These are phyloP conservation scores for Brachionus asplanchnoidis DNA, from an alignment of 1,140 invertebrate genomes.

Conservation along the genomic window DNA sequence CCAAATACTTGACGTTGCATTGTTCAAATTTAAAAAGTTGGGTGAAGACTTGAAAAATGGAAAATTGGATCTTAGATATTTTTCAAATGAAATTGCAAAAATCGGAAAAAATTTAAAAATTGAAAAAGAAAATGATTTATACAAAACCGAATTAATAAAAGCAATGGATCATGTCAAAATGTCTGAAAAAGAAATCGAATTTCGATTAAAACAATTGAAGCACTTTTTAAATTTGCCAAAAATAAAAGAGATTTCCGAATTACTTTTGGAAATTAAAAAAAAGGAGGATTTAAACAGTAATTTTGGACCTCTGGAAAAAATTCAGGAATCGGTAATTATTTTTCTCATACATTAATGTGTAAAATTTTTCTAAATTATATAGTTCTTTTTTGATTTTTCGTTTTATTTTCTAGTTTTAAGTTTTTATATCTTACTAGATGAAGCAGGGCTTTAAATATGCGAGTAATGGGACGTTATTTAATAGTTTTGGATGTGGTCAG, in stretches of 20 bases:
- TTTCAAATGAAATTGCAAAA: background rate
- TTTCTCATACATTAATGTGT: too few species aligned
- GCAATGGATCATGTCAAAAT: background rate
- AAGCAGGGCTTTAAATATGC: too few species aligned
- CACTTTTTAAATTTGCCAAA: constrained; percentile 6
- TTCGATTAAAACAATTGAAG: constrained; percentile 1
- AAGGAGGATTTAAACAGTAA: background rate
- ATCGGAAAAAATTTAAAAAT: background rate
- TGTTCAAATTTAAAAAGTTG: background rate
- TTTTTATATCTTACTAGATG: too few species aligned
- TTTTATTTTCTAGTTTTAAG: too few species aligned
- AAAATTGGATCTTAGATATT: background rate
- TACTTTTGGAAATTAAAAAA: background rate
- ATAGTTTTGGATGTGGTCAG: too few species aligned
- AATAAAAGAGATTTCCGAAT: background rate
- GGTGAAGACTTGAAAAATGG: background rate
- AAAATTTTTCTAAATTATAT: background rate
- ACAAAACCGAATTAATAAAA: background rate
- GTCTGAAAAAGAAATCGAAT: background rate
- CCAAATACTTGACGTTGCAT: background rate
- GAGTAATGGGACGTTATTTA: too few species aligned
- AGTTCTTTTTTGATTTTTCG: too few species aligned
- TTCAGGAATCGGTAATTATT: background rate
- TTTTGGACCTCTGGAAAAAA: background rate
- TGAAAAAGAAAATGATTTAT: background rate